Conservation (phyloP, 2,888 invertebrate genomes). For the Tuta absoluta region DNA sequence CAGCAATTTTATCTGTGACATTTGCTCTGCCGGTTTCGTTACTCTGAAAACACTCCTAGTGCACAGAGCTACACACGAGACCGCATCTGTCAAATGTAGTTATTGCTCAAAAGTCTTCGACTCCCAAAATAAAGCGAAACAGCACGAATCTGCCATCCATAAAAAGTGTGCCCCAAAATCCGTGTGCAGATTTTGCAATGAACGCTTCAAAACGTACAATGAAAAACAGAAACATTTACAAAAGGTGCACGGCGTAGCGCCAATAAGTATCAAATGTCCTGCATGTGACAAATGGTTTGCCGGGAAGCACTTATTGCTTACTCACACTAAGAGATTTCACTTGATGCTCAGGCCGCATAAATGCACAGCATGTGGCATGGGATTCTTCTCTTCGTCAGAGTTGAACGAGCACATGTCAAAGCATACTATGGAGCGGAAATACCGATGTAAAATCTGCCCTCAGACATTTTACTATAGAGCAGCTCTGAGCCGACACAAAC, state of each 20-base stretch:
- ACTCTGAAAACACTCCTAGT: slow-evolving; percentile 47
- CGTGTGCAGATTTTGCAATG: slow-evolving; percentile 49
- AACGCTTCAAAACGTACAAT: slow-evolving; percentile 45
- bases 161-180: slow-evolving; percentile 58
- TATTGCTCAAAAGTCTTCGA: slow-evolving; percentile 42
- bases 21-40: slow-evolving; percentile 45
- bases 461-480: slow-evolving; percentile 48
- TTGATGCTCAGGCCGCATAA: slow-evolving; percentile 32
- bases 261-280: slow-evolving; percentile 38
- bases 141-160: slow-evolving; percentile 57
- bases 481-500: slow-evolving; percentile 48
- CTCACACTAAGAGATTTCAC: slow-evolving; percentile 37
- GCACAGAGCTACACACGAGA: slow-evolving; percentile 42
- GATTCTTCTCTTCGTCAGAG: slow-evolving; percentile 47
- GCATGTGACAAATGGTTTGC: slow-evolving; percentile 5
- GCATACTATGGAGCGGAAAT: slow-evolving; percentile 55
- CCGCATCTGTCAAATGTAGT: background rate
- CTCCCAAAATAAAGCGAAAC: slow-evolving; percentile 43
- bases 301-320: background rate
- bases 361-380: slow-evolving; percentile 37
- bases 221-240: slow-evolving; percentile 44
- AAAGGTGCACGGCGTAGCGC: slow-evolving; percentile 41
- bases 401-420: slow-evolving; percentile 62
- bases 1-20: slow-evolving; percentile 52
- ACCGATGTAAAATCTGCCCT: slow-evolving; percentile 57